phyloP scores from a whole-genome alignment of 2,113 vertebrate species.

The Phainopepla nitens region DNA sequence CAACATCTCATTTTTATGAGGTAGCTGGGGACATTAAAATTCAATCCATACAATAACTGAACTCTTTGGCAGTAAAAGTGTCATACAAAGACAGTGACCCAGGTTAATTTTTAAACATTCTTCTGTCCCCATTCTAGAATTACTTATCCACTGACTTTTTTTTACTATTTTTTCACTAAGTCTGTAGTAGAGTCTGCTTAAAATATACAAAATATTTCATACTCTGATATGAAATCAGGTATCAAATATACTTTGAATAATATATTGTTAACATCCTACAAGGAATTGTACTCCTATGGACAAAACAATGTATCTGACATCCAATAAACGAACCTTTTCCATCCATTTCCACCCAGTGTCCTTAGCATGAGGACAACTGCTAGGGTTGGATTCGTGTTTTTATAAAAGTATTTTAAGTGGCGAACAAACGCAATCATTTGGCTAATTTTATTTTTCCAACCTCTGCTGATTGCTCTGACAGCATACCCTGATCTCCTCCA shows the following conservation, averaged over 20 bases:
- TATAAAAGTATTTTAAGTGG: not conserved
- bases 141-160: not conserved
- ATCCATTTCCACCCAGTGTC: not conserved
- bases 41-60: not conserved
- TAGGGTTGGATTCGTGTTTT: not conserved
- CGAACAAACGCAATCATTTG: not conserved
- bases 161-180: not conserved
- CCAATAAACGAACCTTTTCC: not conserved
- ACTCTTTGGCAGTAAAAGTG: not conserved
- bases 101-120: not conserved
- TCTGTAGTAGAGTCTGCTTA: not conserved
- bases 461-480: not conserved
- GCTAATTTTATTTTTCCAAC: not conserved
- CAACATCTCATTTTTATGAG: not conserved
- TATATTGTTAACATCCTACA: not conserved
- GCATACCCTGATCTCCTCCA: not conserved
- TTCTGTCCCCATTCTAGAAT: not conserved
- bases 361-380: not conserved
- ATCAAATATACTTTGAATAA: not conserved
- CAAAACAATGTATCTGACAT: not conserved
- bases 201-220: not conserved
- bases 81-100: not conserved
- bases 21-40: not conserved
- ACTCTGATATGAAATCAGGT: not conserved
- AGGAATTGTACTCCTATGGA: not conserved